Conservation (phyloP, 2,888 invertebrate genomes). For the Tenthredo scrophulariae region DNA sequence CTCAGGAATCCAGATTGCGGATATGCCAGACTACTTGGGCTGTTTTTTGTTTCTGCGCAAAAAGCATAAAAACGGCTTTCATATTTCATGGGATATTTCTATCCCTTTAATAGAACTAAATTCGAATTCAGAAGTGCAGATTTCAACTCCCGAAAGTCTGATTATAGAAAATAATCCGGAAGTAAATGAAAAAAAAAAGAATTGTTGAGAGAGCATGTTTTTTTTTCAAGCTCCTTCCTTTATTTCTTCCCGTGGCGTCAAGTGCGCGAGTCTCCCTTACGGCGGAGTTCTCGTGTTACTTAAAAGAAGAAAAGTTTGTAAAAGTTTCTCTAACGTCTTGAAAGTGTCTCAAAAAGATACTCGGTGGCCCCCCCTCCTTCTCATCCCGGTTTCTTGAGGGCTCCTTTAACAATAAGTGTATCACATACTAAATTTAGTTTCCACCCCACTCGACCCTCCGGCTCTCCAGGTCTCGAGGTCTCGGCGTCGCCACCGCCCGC, state of each 20-base stretch:
- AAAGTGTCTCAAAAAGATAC: conserved; percentile 74
- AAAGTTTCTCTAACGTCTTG: conserved; percentile 75
- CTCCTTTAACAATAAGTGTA: conserved; percentile 71
- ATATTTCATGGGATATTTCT: neutral
- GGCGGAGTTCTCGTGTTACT: conserved; percentile 25
- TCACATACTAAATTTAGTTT: conserved; percentile 78
- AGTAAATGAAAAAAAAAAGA: neutral
- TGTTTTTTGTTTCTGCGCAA: too few species aligned
- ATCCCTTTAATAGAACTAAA: neutral
- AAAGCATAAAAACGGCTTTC: neutral
- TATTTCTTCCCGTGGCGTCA: conserved; percentile 37
- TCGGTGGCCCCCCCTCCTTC: conserved; percentile 49
- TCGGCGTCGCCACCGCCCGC: conserved; percentile 22
- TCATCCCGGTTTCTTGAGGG: conserved; percentile 52
- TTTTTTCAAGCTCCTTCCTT: conserved; percentile 12
- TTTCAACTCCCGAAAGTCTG: neutral
- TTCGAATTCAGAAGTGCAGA: neutral
- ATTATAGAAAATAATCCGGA: neutral
- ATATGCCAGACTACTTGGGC: neutral
- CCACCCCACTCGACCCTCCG: conserved; percentile 55
- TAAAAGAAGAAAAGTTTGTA: conserved; percentile 62
- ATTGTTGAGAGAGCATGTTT: neutral
- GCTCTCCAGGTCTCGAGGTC: neutral
- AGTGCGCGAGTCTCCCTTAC: neutral
- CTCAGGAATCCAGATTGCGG: conserved; percentile 8